These are phyloP conservation scores for Eclectus roratus DNA, from an alignment of 2,113 vertebrate species.

Conservation along the genomic window DNA sequence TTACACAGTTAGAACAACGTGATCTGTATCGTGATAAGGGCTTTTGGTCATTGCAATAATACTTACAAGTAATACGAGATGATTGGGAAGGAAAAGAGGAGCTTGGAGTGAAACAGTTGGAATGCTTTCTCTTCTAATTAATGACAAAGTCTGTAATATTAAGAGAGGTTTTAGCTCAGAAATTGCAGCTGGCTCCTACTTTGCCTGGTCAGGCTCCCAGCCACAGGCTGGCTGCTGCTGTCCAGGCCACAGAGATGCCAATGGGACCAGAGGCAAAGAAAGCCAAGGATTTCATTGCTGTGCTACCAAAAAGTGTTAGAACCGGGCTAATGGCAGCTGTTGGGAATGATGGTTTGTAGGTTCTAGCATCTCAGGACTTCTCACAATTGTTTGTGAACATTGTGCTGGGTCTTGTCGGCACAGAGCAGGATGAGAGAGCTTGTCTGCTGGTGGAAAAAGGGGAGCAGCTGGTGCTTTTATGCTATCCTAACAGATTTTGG, in stretches of 20 bases:
- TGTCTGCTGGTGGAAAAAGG: neutral
- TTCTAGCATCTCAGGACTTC: neutral
- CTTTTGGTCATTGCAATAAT: neutral
- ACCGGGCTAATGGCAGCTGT: neutral
- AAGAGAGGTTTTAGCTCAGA: neutral
- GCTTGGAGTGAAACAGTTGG: neutral
- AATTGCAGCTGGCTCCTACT: neutral
- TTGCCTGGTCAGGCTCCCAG: neutral
- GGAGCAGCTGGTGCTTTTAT: neutral
- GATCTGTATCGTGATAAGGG: neutral
- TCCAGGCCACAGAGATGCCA: neutral
- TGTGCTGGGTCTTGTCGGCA: neutral
- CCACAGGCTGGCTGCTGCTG: neutral
- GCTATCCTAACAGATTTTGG: neutral
- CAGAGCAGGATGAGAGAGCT: neutral
- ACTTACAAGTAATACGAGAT: neutral
- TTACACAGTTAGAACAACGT: neutral
- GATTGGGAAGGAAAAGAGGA: neutral
- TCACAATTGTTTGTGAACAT: neutral
- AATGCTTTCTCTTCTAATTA: neutral
- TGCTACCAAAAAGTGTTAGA: neutral
- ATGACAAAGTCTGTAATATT: neutral
- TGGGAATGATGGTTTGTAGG: neutral
- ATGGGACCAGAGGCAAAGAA: neutral
- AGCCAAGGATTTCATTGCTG: neutral